Evolutionary conservation across 2,888 invertebrate genomes (phyloP).

Genomic region (Philereme vetulata): DNA sequence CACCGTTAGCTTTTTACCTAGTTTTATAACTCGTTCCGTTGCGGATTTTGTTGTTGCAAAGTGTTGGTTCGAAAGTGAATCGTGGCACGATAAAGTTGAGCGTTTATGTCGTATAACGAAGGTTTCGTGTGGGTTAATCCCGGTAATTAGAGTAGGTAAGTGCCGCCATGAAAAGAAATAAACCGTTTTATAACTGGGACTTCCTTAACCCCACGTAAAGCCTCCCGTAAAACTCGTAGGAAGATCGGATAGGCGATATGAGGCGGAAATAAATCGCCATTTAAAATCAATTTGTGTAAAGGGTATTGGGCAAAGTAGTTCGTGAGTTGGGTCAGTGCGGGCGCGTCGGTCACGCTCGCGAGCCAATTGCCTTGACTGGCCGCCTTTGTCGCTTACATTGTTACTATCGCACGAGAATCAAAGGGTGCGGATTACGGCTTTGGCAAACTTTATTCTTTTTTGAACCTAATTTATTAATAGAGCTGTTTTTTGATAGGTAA

Average conservation of each 20-base stretch:
- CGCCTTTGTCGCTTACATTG: constrained; percentile 46
- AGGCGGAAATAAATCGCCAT: constrained; percentile 83
- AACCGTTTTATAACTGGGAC: constrained; percentile 80
- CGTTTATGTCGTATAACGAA: constrained; percentile 52
- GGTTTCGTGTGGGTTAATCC: constrained; percentile 63
- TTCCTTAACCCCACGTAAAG: constrained; percentile 80
- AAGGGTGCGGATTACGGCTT: constrained; percentile 39
- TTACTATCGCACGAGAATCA: constrained; percentile 42
- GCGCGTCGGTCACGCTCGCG: constrained; percentile 49
- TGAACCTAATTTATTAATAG: not conserved
- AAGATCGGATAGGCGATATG: constrained; percentile 82
- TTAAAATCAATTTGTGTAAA: constrained; percentile 84
- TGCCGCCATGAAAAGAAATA: constrained; percentile 75
- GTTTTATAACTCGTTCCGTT: constrained; percentile 60
- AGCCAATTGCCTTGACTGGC: constrained; percentile 42
- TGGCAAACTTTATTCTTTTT: constrained; percentile 34
- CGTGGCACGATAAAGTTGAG: constrained; percentile 43
- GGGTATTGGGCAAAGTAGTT: constrained; percentile 73
- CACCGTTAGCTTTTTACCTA: constrained; percentile 54
- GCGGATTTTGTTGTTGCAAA: constrained; percentile 44
- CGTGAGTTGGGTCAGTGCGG: constrained; percentile 56
- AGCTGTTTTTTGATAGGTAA: no score
- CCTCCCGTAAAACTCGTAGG: constrained; percentile 79
- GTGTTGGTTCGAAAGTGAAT: constrained; percentile 35
- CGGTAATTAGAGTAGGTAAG: constrained; percentile 68